Conservation (phyloP, 37 sponge, comb jelly and placozoan species). For the Chondrilla cf. caribensis region DNA sequence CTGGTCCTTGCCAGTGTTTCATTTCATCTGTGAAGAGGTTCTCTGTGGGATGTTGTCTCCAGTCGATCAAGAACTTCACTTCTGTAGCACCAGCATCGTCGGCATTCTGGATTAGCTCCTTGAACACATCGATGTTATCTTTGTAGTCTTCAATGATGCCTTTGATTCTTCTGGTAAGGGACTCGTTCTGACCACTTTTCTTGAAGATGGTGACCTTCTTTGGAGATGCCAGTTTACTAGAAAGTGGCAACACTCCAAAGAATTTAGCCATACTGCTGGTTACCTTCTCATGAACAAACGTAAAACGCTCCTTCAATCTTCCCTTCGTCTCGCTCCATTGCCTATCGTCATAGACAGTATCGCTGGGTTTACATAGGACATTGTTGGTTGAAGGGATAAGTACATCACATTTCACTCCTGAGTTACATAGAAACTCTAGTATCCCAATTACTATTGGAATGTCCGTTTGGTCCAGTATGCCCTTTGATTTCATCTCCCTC, state of each 20-base stretch:
- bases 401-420: background rate
- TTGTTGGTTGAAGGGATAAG: background rate
- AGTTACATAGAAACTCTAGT: background rate
- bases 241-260: conserved; percentile 43
- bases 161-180: conserved; percentile 69
- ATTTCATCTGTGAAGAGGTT: conserved; percentile 52
- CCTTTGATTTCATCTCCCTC: conserved; percentile 30
- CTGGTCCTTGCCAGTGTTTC: conserved; percentile 83
- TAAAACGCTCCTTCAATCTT: background rate
- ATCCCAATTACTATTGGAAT: background rate
- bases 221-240: conserved; percentile 20
- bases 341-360: conserved; percentile 3
- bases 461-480: background rate
- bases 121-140: conserved; percentile 58
- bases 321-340: conserved; percentile 1
- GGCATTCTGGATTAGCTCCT: conserved; percentile 89
- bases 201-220: background rate
- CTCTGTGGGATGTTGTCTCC: conserved; percentile 50
- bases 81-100: conserved; percentile 83
- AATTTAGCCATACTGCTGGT: conserved; percentile 6
- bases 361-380: background rate
- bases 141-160: conserved; percentile 77
- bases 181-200: conserved; percentile 66
- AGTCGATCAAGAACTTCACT: conserved; percentile 79
- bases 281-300: conserved; percentile 31